phyloP scores from a whole-genome alignment of 2,888 invertebrate species.

The Bugula neritina region DNA sequence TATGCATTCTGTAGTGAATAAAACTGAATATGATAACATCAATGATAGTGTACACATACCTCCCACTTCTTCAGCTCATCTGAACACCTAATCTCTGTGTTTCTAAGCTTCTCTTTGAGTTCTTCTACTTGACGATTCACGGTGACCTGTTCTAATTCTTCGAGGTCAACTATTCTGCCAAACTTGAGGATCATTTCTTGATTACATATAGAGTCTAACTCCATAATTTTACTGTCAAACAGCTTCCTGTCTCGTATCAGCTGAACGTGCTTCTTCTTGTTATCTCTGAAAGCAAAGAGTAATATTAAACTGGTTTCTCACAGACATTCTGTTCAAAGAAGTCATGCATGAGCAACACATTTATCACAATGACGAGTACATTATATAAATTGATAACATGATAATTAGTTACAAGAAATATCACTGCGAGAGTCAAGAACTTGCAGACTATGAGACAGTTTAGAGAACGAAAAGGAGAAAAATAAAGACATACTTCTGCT shows the following conservation, averaged over 20 bases:
- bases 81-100: slow-evolving; percentile 43
- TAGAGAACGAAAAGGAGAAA: too few relatives aligned
- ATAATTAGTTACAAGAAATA: too few relatives aligned
- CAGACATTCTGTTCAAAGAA: too few relatives aligned
- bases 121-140: slow-evolving; percentile 52
- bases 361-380: too few relatives aligned
- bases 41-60: slow-evolving; percentile 36
- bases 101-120: slow-evolving; percentile 48
- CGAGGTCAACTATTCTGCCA: slow-evolving; percentile 50
- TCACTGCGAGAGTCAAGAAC: too few relatives aligned
- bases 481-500: slow-evolving; percentile 48
- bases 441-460: too few relatives aligned
- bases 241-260: slow-evolving; percentile 49
- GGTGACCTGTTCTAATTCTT: slow-evolving; percentile 51
- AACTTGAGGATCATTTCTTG: slow-evolving; percentile 52
- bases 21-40: too few relatives aligned
- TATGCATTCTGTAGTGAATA: too few relatives aligned
- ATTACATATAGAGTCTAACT: slow-evolving; percentile 48
- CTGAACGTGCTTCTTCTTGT: slow-evolving; percentile 47
- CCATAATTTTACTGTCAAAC: slow-evolving; percentile 45
- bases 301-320: too few relatives aligned
- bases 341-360: too few relatives aligned
- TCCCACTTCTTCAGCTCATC: slow-evolving; percentile 44
- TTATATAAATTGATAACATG: too few relatives aligned
- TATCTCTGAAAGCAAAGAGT: slow-evolving; percentile 49